phyloP scores from a whole-genome alignment of 2,113 vertebrate species.

The Leuciscus idus region DNA sequence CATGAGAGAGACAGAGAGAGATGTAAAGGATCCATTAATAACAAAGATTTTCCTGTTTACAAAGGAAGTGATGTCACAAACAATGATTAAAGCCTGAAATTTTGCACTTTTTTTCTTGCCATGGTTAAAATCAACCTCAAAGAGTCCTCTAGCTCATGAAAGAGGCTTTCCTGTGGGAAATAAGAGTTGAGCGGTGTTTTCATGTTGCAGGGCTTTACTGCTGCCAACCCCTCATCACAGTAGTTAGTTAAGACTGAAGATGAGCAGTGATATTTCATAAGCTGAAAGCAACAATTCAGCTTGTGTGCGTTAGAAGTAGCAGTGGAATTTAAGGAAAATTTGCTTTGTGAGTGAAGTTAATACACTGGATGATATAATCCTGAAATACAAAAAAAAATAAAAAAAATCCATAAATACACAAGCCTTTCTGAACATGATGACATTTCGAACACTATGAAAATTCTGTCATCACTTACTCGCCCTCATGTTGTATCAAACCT shows the following conservation, averaged over 20 bases:
- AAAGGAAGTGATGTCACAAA: conserved; percentile 15
- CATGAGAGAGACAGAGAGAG: conserved; percentile 38
- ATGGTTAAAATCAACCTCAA: not conserved
- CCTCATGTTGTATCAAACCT: no score
- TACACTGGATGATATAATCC: not conserved
- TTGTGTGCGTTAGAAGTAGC: not conserved
- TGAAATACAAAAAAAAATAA: not conserved
- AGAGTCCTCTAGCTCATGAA: not conserved
- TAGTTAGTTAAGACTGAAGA: not conserved
- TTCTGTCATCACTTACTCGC: no score
- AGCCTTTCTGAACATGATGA: not conserved
- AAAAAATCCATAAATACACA: not conserved
- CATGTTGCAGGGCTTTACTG: not conserved
- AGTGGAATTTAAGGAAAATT: not conserved
- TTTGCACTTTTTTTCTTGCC: not conserved
- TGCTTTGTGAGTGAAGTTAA: not conserved
- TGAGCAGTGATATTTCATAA: not conserved
- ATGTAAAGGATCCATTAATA: conserved; percentile 70
- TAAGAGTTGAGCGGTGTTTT: not conserved
- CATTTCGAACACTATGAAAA: no score
- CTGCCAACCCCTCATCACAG: no score
- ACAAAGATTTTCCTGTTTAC: conserved; percentile 10
- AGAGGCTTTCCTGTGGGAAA: not conserved
- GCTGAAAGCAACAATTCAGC: not conserved
- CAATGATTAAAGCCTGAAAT: not conserved